Conservation (phyloP, 2,113 vertebrate genomes). For the Dascyllus trimaculatus region DNA sequence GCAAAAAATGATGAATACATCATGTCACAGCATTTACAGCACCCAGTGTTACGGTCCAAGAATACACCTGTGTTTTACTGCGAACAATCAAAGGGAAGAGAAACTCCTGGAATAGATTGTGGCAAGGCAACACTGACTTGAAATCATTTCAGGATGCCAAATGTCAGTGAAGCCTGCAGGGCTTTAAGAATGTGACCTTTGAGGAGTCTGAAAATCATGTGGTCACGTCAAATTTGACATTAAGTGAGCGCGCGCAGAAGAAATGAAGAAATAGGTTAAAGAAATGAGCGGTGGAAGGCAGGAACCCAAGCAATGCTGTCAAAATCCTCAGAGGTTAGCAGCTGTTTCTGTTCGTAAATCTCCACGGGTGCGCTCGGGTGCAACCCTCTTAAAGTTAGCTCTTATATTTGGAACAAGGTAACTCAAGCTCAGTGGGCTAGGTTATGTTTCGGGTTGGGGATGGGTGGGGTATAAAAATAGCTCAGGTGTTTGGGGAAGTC, state of each 20-base stretch:
- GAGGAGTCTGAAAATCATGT: not conserved
- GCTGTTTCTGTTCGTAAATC: conserved; percentile 80
- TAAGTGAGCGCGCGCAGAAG: not conserved
- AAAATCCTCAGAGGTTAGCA: conserved; percentile 77
- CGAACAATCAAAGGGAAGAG: conserved; percentile 20
- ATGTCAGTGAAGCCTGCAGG: conserved; percentile 14
- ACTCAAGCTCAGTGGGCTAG: conserved; percentile 71
- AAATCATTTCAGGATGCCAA: conserved; percentile 34
- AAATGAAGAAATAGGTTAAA: conserved; percentile 8
- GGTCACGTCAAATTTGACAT: not conserved
- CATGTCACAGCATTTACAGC: not conserved
- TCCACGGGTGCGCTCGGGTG: conserved; percentile 27
- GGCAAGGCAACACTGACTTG: not conserved
- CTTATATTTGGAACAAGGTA: conserved; percentile 85
- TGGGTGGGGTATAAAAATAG: conserved; percentile 77
- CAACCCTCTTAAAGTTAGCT: conserved; percentile 58
- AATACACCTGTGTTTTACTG: conserved; percentile 40
- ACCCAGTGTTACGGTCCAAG: conserved; percentile 11
- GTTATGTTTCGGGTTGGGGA: conserved; percentile 48
- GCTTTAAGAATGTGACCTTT: conserved; percentile 33
- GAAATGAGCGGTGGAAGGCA: not conserved
- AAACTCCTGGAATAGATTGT: conserved; percentile 26
- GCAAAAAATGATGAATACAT: not conserved
- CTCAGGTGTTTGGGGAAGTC: conserved; percentile 64
- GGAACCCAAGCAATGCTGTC: conserved; percentile 47